Evolutionary conservation across 2,888 invertebrate species (phyloP), one percentile per base, ranked within the genome.

Genomic region (Aphodius sticticus): DNA sequence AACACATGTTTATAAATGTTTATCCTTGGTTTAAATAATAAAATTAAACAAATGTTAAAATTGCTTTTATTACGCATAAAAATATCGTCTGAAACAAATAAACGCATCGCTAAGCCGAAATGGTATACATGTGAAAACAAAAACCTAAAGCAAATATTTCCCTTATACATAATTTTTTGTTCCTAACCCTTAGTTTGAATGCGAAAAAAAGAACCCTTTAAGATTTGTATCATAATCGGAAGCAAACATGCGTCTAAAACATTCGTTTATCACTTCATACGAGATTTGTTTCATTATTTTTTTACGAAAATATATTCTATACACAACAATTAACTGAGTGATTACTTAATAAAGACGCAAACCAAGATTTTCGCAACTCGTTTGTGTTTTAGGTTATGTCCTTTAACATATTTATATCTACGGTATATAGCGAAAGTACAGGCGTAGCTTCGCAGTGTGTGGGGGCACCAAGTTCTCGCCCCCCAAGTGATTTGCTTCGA

Each of bases 221-320:
- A 12, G 4, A 53, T 53, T 53, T 53, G 7, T 53, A 53, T 53
- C 53, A 53, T 53, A 53, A 53, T 53, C 53, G 53, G 53, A 53
- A 53, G 53, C 53, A 53, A 5, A 3, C 53, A 53, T 53, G 53
- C 53, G 53, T 12, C 26, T 26, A 26, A 26, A 26, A 26, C 26
- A 26, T 26, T 26, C 26, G 26, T 26, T 26, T 26, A 53, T 53
- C 53, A 53, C 53, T 53, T 53, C 53, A 53, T 9, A 53, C 12
- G 12, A 53, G 53, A 53, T 53, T 53, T 53, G 53, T 53, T 53
- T 53, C 53, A 53, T 53, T 53, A 53, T 53, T 53, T 53, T 38
- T 53, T 53, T 53, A 53, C 53, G 53, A 53, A 53, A 53, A 53
- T 53, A 53, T 53, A 53, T 53, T 53, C 53, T 53, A 53, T 53